Evolutionary conservation across 2,888 invertebrate genomes (phyloP).

Genomic region (Drymonia ruficornis): DNA sequence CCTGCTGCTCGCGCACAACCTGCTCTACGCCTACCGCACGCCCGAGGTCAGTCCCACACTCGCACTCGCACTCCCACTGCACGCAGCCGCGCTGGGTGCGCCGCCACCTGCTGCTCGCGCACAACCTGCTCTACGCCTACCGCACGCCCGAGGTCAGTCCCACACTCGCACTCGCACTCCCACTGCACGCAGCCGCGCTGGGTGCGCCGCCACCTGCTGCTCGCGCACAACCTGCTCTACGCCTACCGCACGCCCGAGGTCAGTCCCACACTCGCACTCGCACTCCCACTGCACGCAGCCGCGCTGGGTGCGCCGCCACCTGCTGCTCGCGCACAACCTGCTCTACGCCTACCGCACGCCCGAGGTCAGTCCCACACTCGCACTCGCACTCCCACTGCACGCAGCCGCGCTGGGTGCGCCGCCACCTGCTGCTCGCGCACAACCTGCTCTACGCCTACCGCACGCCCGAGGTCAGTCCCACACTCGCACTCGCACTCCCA

Average conservation of each 20-base stretch:
- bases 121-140: neutral
- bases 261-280: neutral
- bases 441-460: constrained; percentile 4
- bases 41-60: neutral
- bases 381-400: neutral
- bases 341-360: constrained; percentile 66
- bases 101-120: constrained; percentile 6
- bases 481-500: neutral
- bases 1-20: constrained; percentile 5
- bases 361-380: constrained; percentile 26
- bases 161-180: neutral
- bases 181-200: neutral
- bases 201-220: constrained; percentile 1
- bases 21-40: constrained; percentile 5
- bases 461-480: neutral
- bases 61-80: constrained; percentile 46
- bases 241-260: constrained; percentile 8
- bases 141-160: neutral
- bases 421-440: neutral
- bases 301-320: constrained; percentile 64
- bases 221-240: constrained; percentile 1
- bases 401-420: constrained; percentile 6
- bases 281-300: constrained; percentile 13
- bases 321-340: constrained; percentile 66
- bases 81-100: constrained; percentile 51